Evolutionary conservation across 2,888 invertebrate species (phyloP).

Genomic region (Aspidapion aeneum): DNA sequence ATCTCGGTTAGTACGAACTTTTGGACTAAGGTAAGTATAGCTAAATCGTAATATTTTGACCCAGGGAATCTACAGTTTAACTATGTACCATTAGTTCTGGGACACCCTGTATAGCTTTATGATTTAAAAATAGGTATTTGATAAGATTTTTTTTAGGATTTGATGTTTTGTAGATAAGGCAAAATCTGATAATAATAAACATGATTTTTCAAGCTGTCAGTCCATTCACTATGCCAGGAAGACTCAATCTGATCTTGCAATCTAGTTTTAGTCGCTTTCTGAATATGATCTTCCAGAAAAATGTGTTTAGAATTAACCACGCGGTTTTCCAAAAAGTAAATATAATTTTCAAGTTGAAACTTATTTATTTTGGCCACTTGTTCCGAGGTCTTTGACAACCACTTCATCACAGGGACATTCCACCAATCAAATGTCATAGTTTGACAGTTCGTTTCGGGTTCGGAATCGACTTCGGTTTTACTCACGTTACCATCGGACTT

Average conservation of each 20-base stretch:
- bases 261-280: slow-evolving; percentile 44
- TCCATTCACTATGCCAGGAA: slow-evolving; percentile 49
- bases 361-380: slow-evolving; percentile 27
- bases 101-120: too few relatives aligned
- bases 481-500: slow-evolving; percentile 10
- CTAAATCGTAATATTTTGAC: too few relatives aligned
- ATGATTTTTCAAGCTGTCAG: slow-evolving; percentile 34
- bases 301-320: slow-evolving; percentile 37
- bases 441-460: slow-evolving; percentile 29
- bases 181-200: slow-evolving; percentile 21
- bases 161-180: slow-evolving; percentile 22
- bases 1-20: too few relatives aligned
- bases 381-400: slow-evolving; percentile 42
- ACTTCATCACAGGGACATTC: slow-evolving; percentile 44
- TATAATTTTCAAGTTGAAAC: slow-evolving; percentile 26
- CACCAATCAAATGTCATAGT: slow-evolving; percentile 47
- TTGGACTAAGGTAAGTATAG: too few relatives aligned
- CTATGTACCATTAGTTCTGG: too few relatives aligned
- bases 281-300: slow-evolving; percentile 42
- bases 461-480: slow-evolving; percentile 2
- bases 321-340: slow-evolving; percentile 34
- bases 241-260: slow-evolving; percentile 46
- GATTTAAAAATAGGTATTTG: too few relatives aligned
- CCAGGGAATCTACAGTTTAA: too few relatives aligned
- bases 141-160: too few relatives aligned